Evolutionary conservation across 1,140 invertebrate genomes (phyloP), one percentile per base, ranked within the genome.

Genomic region (Aphaenogaster floridana): DNA sequence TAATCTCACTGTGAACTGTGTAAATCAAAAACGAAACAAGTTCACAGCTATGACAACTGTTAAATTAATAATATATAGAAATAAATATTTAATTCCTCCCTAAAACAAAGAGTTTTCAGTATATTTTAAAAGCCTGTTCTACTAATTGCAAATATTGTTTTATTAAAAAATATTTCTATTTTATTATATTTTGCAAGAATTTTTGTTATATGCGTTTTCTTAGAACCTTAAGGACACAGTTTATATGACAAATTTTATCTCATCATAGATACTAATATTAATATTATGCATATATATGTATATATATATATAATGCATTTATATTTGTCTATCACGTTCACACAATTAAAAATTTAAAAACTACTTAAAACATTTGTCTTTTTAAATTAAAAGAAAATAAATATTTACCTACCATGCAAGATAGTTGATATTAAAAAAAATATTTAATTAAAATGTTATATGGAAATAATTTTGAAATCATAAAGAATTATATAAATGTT

Each of bases 351-450:
- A 45, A 45, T 61, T 57, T n/a, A n/a, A 9, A 57, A 57, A n/a
- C 21, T 57, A 21, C 54, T 68, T 13, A 68, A 68, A 68, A 68
- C 1, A 3, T 45, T 42, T 68, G 9, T 45, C 8, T 69, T 28
- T 28, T 28, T 3, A 69, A 50, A 69, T 69, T 48, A 48, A 69
- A 34, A 69, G 13, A 69, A 21, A 28, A 61, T 61, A 69, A 69
- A 69, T 48, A 28, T 15, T 66, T 42, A 66, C 7, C 2, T 39
- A n/a, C 8, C 42, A 66, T 17, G 34, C 7, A 21, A 45, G 8
- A 42, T 39, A 4, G 13, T 17, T 5, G 0, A 7, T 9, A 61
- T 59, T 45, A 9, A 42, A 77, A 76, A 77, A 17, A 59, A 42
- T 42, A 11, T n/a, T 42, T 39, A 2, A 34, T 3, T 64, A 11